Conservation (phyloP, 1,140 invertebrate genomes). For the Hypothenemus hampei region DNA sequence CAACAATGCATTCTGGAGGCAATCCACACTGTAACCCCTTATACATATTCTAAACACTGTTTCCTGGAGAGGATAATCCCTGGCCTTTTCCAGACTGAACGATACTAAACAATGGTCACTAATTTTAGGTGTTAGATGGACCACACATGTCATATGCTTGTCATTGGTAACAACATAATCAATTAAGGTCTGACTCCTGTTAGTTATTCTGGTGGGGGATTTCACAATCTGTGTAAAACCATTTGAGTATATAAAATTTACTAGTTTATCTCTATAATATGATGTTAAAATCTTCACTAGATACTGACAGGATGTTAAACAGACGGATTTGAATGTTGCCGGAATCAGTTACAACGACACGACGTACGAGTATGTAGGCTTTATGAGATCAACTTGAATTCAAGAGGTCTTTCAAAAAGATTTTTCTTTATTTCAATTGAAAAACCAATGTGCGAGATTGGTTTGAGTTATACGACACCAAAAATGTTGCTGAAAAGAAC, state of each 20-base stretch:
- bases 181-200: conserved; percentile 1
- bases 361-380: too few species aligned
- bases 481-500: too few species aligned
- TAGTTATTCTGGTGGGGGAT: conserved; percentile 3
- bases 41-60: background rate
- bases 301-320: too few species aligned
- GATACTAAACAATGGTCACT: conserved; percentile 2
- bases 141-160: conserved; percentile 2
- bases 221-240: conserved; percentile 7
- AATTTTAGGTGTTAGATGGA: conserved; percentile 7
- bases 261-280: background rate
- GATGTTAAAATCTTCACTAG: too few species aligned
- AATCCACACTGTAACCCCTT: background rate
- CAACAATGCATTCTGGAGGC: background rate
- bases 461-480: too few species aligned
- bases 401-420: too few species aligned
- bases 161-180: conserved; percentile 4
- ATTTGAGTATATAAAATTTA: background rate
- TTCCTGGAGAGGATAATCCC: background rate
- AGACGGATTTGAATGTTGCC: too few species aligned
- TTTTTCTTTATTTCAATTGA: too few species aligned
- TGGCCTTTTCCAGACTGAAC: background rate
- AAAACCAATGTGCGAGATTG: too few species aligned
- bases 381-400: too few species aligned
- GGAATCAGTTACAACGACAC: too few species aligned